Conservation (phyloP, 1,140 invertebrate species). For the Pogonomyrmex barbatus region DNA sequence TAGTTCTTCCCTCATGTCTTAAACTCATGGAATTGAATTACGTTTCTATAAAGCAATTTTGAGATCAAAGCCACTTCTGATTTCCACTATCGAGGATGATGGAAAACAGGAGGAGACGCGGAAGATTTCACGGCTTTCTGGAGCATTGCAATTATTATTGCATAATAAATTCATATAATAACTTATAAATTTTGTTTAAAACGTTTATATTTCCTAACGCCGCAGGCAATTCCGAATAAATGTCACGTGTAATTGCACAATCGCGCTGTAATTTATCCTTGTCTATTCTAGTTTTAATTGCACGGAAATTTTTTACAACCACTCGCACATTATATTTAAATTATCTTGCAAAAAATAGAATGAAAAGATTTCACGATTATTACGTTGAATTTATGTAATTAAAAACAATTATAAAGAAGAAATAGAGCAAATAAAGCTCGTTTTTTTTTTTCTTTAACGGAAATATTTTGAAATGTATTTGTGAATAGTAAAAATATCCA, state of each 20-base stretch:
- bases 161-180: not conserved
- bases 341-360: slow-evolving; percentile 8
- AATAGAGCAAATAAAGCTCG: not conserved
- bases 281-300: slow-evolving; percentile 23
- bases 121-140: slow-evolving; percentile 5
- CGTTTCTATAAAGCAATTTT: slow-evolving; percentile 28
- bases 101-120: not conserved
- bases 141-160: slow-evolving; percentile 12
- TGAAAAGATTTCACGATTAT: not conserved
- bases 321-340: not conserved
- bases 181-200: slow-evolving; percentile 22
- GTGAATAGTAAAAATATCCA: not conserved
- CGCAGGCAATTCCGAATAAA: not conserved
- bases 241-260: slow-evolving; percentile 27
- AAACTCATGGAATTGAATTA: slow-evolving; percentile 38
- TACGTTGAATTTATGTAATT: slow-evolving; percentile 3
- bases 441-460: not conserved
- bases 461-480: slow-evolving; percentile 5
- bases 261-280: not conserved
- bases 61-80: slow-evolving; percentile 37
- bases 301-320: not conserved
- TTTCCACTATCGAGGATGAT: not conserved
- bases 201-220: not conserved
- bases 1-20: not conserved
- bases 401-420: not conserved